Conservation (phyloP, 2,113 vertebrate species). For the Cyanistes caeruleus region DNA sequence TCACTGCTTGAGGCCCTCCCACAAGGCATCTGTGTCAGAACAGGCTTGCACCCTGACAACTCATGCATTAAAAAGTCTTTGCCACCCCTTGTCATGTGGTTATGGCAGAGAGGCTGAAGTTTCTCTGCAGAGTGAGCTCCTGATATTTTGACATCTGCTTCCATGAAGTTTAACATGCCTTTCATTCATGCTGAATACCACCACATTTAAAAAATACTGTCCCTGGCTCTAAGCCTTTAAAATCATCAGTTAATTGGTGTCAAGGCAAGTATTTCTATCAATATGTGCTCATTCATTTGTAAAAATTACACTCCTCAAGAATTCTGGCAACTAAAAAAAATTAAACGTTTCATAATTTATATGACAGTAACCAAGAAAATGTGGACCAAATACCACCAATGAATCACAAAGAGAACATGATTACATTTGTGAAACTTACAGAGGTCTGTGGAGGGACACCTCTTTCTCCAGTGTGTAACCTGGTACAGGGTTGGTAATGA, state of each 20-base stretch:
- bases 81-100: fast-evolving
- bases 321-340: neutral
- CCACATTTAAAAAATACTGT: neutral
- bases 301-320: neutral
- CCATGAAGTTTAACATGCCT: neutral
- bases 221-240: neutral
- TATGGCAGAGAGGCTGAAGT: neutral
- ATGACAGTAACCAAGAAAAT: neutral
- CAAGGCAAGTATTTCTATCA: neutral
- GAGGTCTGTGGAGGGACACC: neutral
- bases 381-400: neutral
- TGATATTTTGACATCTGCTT: neutral
- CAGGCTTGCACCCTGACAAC: neutral
- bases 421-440: neutral
- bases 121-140: neutral
- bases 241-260: neutral
- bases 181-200: neutral
- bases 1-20: neutral
- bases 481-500: neutral
- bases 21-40: neutral
- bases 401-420: neutral
- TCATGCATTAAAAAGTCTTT: neutral
- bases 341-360: neutral
- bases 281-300: neutral
- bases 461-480: neutral